Base-by-base conservation (phyloP, 2,113 vertebrate species). In the Pristiophorus japonicus region DNA sequence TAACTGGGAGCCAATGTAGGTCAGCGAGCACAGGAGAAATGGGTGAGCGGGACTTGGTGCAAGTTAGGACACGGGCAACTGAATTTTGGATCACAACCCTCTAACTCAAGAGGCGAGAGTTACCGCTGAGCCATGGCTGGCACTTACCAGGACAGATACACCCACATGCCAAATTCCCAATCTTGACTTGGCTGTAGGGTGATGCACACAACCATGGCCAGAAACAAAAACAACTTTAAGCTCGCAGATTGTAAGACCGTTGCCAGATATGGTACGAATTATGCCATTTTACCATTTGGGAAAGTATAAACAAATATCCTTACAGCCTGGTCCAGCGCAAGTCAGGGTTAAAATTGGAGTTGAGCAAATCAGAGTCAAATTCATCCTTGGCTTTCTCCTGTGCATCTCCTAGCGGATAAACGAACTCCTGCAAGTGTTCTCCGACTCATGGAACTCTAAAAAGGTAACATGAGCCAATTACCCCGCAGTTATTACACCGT, bases 391-490 rank as follows among this genome's bases (percentile, higher is more conserved):
- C 62, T 63, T 92, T 22, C 51, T n/a, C 59, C 0, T 1, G n/a
- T 92, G 88, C 88, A 63, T n/a, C 88, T 65, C 88, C 88, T 63
- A 63, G 88, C n/a, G 87, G 87, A 62, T 12, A n/a, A 14, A 59
- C 62, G 59, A 6, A 81, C 14, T 42, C 20, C 16, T 42, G 34
- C n/a, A 6, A n/a, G 27, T 73, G 38, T 63, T 38, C 6, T 62
- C 34, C 27, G 55, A 63, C 59, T 38, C 88, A 38, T 16, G 38
- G 88, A 62, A 92, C 88, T 65, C 34, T 6, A 92, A 63, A 22
- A 20, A 38, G 88, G 59, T 22, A 63, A 92, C 88, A 45, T 92
- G 59, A 63, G 55, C 88, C 88, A 91, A 91, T 63, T 91, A 91
- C 88, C 47, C 55, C n/a, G 62, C 59, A 63, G 59, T 92, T 62